phyloP scores from a whole-genome alignment of 92 coral and sea anemone species.

The Diadumene lineata region DNA sequence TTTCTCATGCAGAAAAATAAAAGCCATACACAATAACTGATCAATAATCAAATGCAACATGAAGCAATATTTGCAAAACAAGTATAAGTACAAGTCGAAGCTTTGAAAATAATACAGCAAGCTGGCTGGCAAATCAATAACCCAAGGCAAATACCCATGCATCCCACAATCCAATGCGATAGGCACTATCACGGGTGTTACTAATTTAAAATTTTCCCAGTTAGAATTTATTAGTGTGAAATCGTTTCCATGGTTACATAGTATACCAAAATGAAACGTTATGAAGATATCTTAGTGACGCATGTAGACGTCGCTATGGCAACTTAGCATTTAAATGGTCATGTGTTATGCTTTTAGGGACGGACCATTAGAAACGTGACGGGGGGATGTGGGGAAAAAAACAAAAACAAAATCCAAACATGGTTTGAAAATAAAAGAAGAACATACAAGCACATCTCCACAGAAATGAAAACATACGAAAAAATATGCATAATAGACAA shows the following conservation, averaged over 20 bases:
- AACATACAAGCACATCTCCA: too few relatives aligned
- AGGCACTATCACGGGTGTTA: constrained; percentile 12
- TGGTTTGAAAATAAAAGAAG: too few relatives aligned
- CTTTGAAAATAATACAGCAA: background rate
- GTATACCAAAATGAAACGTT: constrained; percentile 1
- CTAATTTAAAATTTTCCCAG: background rate
- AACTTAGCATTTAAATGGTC: constrained; percentile 29
- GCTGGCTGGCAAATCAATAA: background rate
- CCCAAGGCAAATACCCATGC: background rate
- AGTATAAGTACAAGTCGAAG: background rate
- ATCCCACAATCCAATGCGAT: constrained; percentile 37
- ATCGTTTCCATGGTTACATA: background rate
- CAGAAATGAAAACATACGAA: too few relatives aligned
- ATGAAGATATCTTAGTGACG: constrained; percentile 17
- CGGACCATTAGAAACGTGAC: too few relatives aligned
- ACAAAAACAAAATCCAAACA: constrained; percentile 2
- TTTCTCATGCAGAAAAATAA: too few relatives aligned
- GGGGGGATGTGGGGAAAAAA: background rate
- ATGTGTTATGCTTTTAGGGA: constrained; percentile 7
- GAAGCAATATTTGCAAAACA: background rate
- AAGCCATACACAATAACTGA: too few relatives aligned
- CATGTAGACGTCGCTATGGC: constrained; percentile 26
- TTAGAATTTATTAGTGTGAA: background rate
- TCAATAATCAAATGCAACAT: background rate
- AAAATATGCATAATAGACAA: too few relatives aligned